Evolutionary conservation across 1,140 invertebrate genomes (phyloP), one percentile per base, ranked within the genome.

Genomic region (Nylanderia fulva): DNA sequence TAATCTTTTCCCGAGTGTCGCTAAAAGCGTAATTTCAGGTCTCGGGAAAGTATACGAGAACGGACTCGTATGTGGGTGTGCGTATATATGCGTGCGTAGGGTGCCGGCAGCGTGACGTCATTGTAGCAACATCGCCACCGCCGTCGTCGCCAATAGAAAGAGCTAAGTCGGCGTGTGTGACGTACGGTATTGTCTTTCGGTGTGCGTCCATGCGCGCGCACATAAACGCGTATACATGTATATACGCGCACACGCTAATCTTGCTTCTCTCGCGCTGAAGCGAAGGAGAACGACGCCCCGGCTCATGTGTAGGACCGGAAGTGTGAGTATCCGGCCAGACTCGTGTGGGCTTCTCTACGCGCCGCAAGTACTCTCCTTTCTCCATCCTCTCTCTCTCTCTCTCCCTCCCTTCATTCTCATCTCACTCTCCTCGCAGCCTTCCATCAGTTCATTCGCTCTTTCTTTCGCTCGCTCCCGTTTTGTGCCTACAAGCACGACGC

Each of bases 291-390:
- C 87, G 88, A 85, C 87, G 88, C 89, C 87, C 86, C 91, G 88
- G 77, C 39, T 91, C 92, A 94, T 95, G 94, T 94, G 94, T 95
- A 93, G 93, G 94, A 95, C 94, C 94, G 94, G 94, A 95, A 94
- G 94, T 93, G 89, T 89, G 94, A 94, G 94, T 95, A 94, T 94
- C 94, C 94, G 94, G 94, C 94, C 94, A 94, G 94, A 94, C 94
- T 94, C 92, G 94, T 94, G 94, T 94, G 93, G 94, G 94, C 93
- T 94, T 95, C 94, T 93, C 93, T 91, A 89, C 86, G 85, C 80
- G 85, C 85, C 87, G 93, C 89, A 88, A 87, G 80, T 91, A 91
- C 90, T 90, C 84, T 90, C 83, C 86, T 88, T 75, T 84, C 85
- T 89, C 74, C 33, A 69, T 24, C 68, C 83, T 52, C 39, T 3